Conservation (phyloP, 2,113 vertebrate genomes). For the Cynopterus brachyotis region DNA sequence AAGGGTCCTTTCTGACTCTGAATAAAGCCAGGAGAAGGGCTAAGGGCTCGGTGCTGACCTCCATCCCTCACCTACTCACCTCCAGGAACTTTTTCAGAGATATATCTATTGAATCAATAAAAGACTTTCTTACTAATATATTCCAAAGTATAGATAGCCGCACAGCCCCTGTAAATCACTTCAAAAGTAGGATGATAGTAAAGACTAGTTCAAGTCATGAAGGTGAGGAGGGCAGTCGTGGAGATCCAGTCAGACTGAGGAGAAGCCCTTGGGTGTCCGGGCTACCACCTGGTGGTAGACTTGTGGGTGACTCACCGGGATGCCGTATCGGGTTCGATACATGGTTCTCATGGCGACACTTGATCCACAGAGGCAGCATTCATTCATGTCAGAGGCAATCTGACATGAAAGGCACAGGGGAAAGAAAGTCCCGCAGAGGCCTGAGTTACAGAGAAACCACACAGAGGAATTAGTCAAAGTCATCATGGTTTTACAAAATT, state of each 20-base stretch:
- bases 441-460: constrained; percentile 61
- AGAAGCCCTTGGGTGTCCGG: too few relatives aligned
- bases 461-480: neutral
- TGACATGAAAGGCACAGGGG: constrained; percentile 78
- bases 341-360: constrained; percentile 83
- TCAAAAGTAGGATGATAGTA: neutral
- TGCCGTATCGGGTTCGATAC: constrained; percentile 87
- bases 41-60: neutral
- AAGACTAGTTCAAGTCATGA: too few relatives aligned
- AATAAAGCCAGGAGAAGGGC: neutral
- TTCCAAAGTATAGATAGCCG: neutral
- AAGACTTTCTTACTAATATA: neutral
- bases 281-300: accelerated
- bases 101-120: neutral
- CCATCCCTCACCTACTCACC: neutral
- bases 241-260: neutral
- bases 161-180: neutral
- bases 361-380: constrained; percentile 85
- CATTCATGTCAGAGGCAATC: constrained; percentile 84
- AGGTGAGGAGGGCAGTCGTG: neutral
- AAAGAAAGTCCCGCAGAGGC: constrained; percentile 79
- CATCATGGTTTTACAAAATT: accelerated
- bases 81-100: neutral
- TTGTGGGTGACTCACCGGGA: constrained; percentile 73
- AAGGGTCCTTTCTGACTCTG: neutral